phyloP scores from a whole-genome alignment of 2,113 vertebrate species.

The Phyllostomus hastatus region DNA sequence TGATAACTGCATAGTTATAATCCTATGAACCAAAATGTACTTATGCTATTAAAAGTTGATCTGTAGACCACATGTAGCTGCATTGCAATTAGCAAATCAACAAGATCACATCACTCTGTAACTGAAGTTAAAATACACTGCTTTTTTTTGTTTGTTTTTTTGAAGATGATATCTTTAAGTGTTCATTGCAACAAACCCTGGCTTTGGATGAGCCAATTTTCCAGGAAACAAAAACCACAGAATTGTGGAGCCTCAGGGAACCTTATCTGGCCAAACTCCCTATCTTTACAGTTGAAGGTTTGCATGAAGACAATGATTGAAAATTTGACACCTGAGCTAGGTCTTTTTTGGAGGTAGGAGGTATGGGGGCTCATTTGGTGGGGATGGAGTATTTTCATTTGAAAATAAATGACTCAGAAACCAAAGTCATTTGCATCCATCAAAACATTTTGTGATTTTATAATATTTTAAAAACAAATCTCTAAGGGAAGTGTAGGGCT shows the following conservation, averaged over 20 bases:
- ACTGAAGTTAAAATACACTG: slow-evolving; percentile 67
- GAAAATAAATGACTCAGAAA: neutral
- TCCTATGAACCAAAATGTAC: slow-evolving; percentile 68
- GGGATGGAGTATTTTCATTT: neutral
- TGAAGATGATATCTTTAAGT: slow-evolving; percentile 25
- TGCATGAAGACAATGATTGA: neutral
- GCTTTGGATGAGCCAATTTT: slow-evolving; percentile 49
- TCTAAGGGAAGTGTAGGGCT: neutral
- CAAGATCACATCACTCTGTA: slow-evolving; percentile 48
- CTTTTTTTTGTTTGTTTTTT: slow-evolving; percentile 58
- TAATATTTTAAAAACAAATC: neutral
- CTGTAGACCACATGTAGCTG: slow-evolving; percentile 66
- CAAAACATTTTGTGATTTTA: neutral
- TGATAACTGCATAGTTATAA: slow-evolving; percentile 71
- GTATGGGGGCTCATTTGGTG: neutral
- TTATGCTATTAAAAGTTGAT: slow-evolving; percentile 76
- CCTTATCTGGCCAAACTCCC: neutral
- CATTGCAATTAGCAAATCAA: slow-evolving; percentile 75
- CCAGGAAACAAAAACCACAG: slow-evolving; percentile 44
- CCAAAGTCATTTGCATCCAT: neutral
- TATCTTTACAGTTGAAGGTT: neutral
- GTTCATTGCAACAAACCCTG: slow-evolving; percentile 26
- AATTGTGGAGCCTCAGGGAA: neutral
- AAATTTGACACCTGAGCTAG: neutral
- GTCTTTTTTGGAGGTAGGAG: neutral